Percentiles rank a stretch among this genome's conserved stretches.
phyloP scores from a whole-genome alignment of 64 coral and sea anemone species.

The Pachyseris speciosa region DNA sequence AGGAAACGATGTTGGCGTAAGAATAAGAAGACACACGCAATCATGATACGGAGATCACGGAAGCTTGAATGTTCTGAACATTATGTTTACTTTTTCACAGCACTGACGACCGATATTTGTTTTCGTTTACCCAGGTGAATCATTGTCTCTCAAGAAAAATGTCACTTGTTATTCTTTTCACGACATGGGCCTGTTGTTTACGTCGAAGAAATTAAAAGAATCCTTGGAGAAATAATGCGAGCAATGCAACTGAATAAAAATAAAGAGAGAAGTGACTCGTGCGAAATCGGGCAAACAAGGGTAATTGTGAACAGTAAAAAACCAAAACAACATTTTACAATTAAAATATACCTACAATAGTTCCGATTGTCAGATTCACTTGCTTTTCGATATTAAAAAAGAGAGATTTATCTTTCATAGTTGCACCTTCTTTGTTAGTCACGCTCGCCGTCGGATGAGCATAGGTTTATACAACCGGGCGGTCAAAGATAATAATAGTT shows the following conservation, averaged over 20 bases:
- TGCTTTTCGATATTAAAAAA: too few relatives aligned
- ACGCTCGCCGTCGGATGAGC: too few relatives aligned
- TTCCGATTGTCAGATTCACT: too few relatives aligned
- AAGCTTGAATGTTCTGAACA: background rate
- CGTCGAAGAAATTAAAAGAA: background rate
- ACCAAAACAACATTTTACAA: too few relatives aligned
- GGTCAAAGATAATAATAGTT: too few relatives aligned
- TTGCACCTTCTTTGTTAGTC: too few relatives aligned
- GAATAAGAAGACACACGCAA: conserved; percentile 11
- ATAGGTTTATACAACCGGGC: too few relatives aligned
- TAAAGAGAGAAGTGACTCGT: background rate
- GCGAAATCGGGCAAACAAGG: background rate
- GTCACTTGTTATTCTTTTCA: background rate
- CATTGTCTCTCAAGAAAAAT: background rate
- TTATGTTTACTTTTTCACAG: background rate
- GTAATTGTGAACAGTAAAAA: too few relatives aligned
- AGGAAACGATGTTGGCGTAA: background rate
- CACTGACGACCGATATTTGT: background rate
- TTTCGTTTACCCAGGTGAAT: too few relatives aligned
- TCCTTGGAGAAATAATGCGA: background rate
- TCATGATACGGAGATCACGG: background rate
- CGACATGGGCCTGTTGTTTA: background rate
- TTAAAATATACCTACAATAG: too few relatives aligned
- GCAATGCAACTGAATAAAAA: background rate
- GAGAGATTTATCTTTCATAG: too few relatives aligned